Conservation (phyloP, 2,888 invertebrate genomes). For the Eledona agricola region DNA sequence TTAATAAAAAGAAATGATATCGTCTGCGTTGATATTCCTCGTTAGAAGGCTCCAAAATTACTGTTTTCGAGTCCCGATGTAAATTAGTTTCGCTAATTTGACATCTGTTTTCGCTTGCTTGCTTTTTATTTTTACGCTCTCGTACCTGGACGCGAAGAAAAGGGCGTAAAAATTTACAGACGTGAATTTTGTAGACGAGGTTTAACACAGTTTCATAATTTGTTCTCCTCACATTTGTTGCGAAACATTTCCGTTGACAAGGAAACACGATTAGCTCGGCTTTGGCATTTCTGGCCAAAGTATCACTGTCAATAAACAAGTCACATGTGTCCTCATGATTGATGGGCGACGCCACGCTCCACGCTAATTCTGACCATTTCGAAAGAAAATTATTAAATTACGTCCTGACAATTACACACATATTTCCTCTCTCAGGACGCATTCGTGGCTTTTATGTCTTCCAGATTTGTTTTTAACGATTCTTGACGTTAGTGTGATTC, state of each 20-base stretch:
- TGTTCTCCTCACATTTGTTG: conserved; percentile 21
- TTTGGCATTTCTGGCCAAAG: conserved; percentile 13
- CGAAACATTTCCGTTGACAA: conserved; percentile 37
- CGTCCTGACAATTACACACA: conserved; percentile 22
- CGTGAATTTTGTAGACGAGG: conserved; percentile 1
- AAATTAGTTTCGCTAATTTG: conserved; percentile 52
- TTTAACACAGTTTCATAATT: not conserved
- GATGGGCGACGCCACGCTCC: conserved; percentile 16
- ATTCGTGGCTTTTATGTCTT: conserved; percentile 49
- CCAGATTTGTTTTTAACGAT: conserved; percentile 59
- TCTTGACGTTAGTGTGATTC: conserved; percentile 49
- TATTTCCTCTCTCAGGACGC: conserved; percentile 6
- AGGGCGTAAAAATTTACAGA: too few relatives aligned
- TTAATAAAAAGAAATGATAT: conserved; percentile 51
- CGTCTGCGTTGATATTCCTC: conserved; percentile 42
- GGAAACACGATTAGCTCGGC: conserved; percentile 36
- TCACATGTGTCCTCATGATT: conserved; percentile 25
- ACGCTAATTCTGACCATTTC: conserved; percentile 6
- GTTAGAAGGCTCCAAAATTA: conserved; percentile 53
- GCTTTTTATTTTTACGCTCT: conserved; percentile 1
- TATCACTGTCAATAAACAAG: conserved; percentile 25
- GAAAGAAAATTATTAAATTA: conserved; percentile 19
- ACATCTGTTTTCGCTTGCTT: conserved; percentile 49
- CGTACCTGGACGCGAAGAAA: too few relatives aligned
- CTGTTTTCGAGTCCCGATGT: conserved; percentile 49